Evolutionary conservation across 2,888 invertebrate genomes (phyloP), one percentile per base, ranked within the genome.

Genomic region (Rotaria magnacalcarata): DNA sequence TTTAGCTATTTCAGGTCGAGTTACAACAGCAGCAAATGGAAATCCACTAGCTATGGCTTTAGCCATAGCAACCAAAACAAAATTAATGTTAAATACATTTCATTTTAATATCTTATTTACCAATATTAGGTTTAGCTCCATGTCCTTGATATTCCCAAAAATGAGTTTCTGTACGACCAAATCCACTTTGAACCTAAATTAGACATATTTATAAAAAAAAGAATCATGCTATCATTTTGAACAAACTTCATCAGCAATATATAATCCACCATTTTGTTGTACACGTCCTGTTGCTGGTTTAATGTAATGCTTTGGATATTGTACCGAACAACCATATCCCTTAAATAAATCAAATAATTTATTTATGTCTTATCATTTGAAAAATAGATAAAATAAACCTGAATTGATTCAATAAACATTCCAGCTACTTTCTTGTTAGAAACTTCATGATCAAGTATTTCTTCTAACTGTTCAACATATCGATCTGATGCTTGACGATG

Each of bases 31-130:
- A 0, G 95, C 97, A 91, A 99, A 91, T 0, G 98, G 98, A 91
- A 95, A 98, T 0, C 91, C 99, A 90, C 99, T 99, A 24, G 98
- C 98, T 96, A 99, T 99, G 0, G 98, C 97, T 90, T 99, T 93
- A 86, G 99, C 99, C 91, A 99, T 93, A 0, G 97, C 97, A 11
- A 99, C 80, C 47, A n/a, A 80, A 80, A 3, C 11, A 47, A n/a
- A n/a, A 11, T n/a, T 34, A n/a, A 14, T 11, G 19, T 24, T 8
- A 47, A 98, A 89, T 99, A 98, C 0, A 99, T 98, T 2, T 96
- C 50, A 97, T 94, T 89, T 94, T 95, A 91, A 87, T 14, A 88
- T 88, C 34, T 52, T 84, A 84, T 85, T 43, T 47, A 21, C 84
- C 87, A 58, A 87, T 85, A 56, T 87, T 67, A 52, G 84, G 85